Percentiles rank a stretch among this genome's conserved stretches.
phyloP scores from a whole-genome alignment of 1,140 invertebrate species.

The Pseudomyrmex pallidus region DNA sequence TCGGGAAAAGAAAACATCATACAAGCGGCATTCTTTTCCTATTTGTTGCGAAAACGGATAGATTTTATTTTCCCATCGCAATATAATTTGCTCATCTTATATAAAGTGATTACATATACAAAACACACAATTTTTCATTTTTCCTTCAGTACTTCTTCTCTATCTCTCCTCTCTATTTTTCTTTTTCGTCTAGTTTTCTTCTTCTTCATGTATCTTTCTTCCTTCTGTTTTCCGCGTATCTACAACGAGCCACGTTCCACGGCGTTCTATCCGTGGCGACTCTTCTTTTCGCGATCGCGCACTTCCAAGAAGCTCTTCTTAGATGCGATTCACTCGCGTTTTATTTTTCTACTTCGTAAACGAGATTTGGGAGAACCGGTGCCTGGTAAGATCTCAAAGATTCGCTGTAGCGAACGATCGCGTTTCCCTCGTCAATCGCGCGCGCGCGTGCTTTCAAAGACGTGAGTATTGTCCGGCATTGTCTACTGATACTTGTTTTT shows the following conservation, averaged over 20 bases:
- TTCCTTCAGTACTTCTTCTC: slow-evolving; percentile 24
- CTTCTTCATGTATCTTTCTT: neutral
- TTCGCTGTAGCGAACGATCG: slow-evolving; percentile 53
- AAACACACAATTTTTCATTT: slow-evolving; percentile 67
- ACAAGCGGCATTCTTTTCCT: neutral
- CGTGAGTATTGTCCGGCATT: neutral
- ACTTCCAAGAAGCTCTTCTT: slow-evolving; percentile 34
- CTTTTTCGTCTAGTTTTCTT: neutral
- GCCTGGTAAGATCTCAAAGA: slow-evolving; percentile 48
- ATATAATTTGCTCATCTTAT: slow-evolving; percentile 65
- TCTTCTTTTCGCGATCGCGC: slow-evolving; percentile 36
- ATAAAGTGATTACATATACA: slow-evolving; percentile 75
- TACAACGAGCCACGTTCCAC: slow-evolving; percentile 37
- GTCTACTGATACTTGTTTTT: neutral
- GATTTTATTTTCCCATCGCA: slow-evolving; percentile 69
- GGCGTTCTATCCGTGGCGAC: slow-evolving; percentile 28
- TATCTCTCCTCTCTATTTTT: slow-evolving; percentile 3
- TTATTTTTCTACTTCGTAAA: slow-evolving; percentile 3
- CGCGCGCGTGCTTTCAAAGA: neutral
- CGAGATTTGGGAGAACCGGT: slow-evolving; percentile 29
- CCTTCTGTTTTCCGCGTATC: slow-evolving; percentile 43
- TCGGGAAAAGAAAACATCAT: neutral
- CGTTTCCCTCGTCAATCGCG: slow-evolving; percentile 57
- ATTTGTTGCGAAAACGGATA: slow-evolving; percentile 65
- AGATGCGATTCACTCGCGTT: neutral